Evolutionary conservation across 2,797 vertebrate genomes (phyloP), one percentile per base, ranked within the genome.

Genomic region (Lindbergichthys nudifrons): DNA sequence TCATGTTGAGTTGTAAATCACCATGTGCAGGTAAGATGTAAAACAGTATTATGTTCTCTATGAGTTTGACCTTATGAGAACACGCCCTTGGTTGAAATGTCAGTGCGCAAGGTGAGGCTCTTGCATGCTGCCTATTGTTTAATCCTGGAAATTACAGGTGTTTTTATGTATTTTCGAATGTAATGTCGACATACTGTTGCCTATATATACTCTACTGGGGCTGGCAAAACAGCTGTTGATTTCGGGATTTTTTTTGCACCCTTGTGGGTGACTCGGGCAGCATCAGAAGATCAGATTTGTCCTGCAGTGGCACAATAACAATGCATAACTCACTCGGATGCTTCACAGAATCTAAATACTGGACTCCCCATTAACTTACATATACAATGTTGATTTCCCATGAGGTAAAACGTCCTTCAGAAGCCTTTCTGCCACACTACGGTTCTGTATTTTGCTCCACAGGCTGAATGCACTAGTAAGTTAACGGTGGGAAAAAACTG

Each of bases 401-500:
- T 5, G 62, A 23, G 72, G 65, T 19, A 1, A 56, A 66, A 30
- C 23, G 15, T 75, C 60, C 45, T 7, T 59, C 51, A 6, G 59
- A 4, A 21, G 70, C 75, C 10, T 51, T 11, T 52, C 62, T 4
- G 23, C 39, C 56, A 18, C 46, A 4, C 23, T 30, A 36, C 75
- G 18, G 26, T 19, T 68, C 63, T 66, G 63, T 58, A 6, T 69
- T 70, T 54, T 12, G 10, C 63, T 46, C 39, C 72, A 41, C 73
- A 57, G 62, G 61, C 63, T 72, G 26, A 76, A 72, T 70, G 65
- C 36, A 50, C 63, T 23, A 79, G 48, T 48, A 78, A 80, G 88
- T 84, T 69, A 88, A 81, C 54, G 88, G 86, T 91, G 91, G 88
- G 88, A 91, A 89, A 86, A 86, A 65, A 57, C 68, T 70, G 87